Evolutionary conservation across 1,140 invertebrate species (phyloP).

Genomic region (Drosophila mojavensis): DNA sequence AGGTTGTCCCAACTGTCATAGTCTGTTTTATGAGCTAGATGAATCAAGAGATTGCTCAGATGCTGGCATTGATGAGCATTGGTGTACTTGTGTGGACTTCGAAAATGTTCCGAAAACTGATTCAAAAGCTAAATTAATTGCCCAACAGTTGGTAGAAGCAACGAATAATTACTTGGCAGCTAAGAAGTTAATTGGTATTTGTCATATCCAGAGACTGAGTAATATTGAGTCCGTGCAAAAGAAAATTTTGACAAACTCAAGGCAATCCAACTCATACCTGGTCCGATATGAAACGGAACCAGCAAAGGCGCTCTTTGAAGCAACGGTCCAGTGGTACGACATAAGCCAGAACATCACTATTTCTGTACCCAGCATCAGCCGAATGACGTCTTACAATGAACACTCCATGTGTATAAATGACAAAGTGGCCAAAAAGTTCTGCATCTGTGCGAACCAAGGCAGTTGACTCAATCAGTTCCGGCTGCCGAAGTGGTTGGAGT

Average conservation of each 20-base stretch:
- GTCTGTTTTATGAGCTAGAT: constrained; percentile 87
- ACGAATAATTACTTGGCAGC: constrained; percentile 74
- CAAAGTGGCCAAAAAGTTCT: constrained; percentile 85
- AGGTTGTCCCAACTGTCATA: constrained; percentile 87
- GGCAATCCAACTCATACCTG: background rate
- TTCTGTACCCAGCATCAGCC: constrained; percentile 85
- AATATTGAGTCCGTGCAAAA: constrained; percentile 26
- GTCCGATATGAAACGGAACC: constrained; percentile 45
- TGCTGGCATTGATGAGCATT: constrained; percentile 89
- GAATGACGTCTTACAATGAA: constrained; percentile 86
- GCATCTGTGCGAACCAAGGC: constrained; percentile 78
- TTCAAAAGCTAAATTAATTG: constrained; percentile 65
- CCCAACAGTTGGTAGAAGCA: constrained; percentile 84
- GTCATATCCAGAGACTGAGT: constrained; percentile 23
- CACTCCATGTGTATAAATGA: constrained; percentile 85
- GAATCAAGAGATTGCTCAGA: constrained; percentile 88
- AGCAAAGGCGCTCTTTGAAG: constrained; percentile 85
- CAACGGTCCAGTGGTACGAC: constrained; percentile 84
- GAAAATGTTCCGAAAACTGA: constrained; percentile 73
- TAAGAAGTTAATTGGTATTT: constrained; percentile 46
- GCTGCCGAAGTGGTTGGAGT: background rate
- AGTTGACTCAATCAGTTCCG: constrained; percentile 28
- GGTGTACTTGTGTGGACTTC: constrained; percentile 89
- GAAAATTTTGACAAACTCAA: background rate
- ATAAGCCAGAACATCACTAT: constrained; percentile 48